These are phyloP conservation scores for Lepus americanus DNA, from an alignment of 2,113 vertebrate genomes.

Conservation along the genomic window DNA sequence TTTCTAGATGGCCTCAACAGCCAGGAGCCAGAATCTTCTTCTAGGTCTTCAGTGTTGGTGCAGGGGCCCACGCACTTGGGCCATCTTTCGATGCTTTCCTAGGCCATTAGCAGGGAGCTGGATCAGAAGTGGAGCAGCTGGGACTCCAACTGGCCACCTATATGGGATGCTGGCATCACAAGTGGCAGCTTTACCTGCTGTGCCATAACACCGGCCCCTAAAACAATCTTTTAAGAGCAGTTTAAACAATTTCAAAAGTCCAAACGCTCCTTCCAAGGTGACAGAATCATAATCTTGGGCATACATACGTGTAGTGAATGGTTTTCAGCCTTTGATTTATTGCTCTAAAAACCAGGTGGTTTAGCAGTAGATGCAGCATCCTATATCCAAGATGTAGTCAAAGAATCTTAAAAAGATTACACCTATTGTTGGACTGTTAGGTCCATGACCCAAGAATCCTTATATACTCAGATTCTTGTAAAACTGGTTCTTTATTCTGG, in stretches of 20 bases:
- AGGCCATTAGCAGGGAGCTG: too few species aligned
- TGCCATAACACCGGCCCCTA: too few species aligned
- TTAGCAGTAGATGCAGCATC: background rate
- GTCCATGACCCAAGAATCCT: background rate
- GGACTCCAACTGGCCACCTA: too few species aligned
- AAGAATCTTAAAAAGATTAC: background rate
- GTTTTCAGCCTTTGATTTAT: background rate
- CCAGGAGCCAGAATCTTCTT: too few species aligned
- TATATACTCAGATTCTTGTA: background rate
- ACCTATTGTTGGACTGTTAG: background rate
- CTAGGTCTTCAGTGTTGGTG: too few species aligned
- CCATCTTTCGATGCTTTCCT: too few species aligned
- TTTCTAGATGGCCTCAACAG: too few species aligned
- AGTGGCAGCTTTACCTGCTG: too few species aligned
- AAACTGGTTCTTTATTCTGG: background rate
- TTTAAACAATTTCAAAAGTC: slow-evolving; percentile 29
- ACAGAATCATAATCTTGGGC: background rate
- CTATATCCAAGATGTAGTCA: background rate
- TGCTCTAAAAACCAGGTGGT: background rate
- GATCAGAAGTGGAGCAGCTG: too few species aligned
- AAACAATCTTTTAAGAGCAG: background rate
- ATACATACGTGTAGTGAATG: background rate
- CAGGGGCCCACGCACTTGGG: too few species aligned
- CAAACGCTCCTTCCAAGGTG: background rate
- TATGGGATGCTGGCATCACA: too few species aligned